Evolutionary conservation across 2,888 invertebrate species (phyloP).

Genomic region (Lysandra coridon): DNA sequence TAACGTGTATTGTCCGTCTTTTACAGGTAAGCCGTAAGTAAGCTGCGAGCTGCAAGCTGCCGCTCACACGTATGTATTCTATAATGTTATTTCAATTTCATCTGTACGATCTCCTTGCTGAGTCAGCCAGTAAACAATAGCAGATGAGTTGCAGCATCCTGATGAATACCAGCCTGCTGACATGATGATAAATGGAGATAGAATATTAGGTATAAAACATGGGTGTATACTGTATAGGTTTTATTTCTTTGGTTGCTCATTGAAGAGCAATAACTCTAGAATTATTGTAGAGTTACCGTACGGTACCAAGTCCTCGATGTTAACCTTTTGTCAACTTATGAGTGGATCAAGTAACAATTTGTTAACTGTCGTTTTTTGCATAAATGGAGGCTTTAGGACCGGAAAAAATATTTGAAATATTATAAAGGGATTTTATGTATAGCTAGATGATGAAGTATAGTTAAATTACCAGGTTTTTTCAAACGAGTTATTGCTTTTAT

Average conservation of each 20-base stretch:
- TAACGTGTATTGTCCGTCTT: neutral
- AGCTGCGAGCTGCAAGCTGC: neutral
- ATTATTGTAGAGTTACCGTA: neutral
- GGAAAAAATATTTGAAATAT: too few species aligned
- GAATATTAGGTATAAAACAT: neutral
- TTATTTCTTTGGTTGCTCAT: neutral
- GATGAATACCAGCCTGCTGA: neutral
- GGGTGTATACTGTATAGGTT: neutral
- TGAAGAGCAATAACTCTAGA: neutral
- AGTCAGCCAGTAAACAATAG: slow-evolving; percentile 3
- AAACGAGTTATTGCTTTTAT: too few species aligned
- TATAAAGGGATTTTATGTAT: too few species aligned
- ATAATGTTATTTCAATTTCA: neutral
- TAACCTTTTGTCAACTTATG: too few species aligned
- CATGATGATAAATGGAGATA: neutral
- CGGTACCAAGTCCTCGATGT: too few species aligned
- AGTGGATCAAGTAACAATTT: too few species aligned
- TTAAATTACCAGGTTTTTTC: too few species aligned
- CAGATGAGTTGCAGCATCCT: neutral
- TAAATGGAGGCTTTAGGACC: too few species aligned
- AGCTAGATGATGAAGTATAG: too few species aligned
- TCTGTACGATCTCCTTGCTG: neutral
- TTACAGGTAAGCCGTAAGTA: neutral
- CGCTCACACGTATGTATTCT: neutral
- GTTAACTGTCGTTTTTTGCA: too few species aligned